Conservation (phyloP, 2,113 vertebrate species). For the Channa argus region DNA sequence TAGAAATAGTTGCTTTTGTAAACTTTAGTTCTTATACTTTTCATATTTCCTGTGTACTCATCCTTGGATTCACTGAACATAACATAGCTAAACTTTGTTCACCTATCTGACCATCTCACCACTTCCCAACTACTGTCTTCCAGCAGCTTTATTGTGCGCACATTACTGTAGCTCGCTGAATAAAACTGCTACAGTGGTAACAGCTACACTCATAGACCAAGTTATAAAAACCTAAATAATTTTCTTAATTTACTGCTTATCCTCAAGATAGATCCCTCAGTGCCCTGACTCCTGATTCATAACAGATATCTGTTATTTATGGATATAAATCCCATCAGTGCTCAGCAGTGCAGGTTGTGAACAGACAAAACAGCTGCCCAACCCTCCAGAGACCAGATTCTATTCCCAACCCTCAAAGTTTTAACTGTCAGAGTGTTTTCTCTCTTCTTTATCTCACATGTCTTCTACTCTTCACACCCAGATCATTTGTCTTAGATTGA, state of each 20-base stretch:
- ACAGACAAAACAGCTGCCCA: conserved; percentile 47
- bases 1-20: not conserved
- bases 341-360: conserved; percentile 14
- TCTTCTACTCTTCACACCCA: conserved; percentile 11
- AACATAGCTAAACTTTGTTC: no score
- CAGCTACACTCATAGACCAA: no score
- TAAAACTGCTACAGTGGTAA: no score
- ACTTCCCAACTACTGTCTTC: no score
- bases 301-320: conserved; percentile 31
- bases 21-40: not conserved
- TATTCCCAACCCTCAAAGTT: conserved; percentile 42
- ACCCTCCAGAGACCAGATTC: conserved; percentile 35
- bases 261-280: not conserved
- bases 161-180: no score
- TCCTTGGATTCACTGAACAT: not conserved
- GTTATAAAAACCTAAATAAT: no score
- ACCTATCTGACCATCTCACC: no score
- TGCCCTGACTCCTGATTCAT: conserved; percentile 21
- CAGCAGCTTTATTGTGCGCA: no score
- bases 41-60: not conserved
- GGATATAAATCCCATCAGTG: conserved; percentile 34
- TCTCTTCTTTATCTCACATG: conserved; percentile 18
- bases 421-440: conserved; percentile 43
- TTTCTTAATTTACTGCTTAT: not conserved
- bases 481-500: conserved; percentile 59